Evolutionary conservation across 2,888 invertebrate species (phyloP), one percentile per base, ranked within the genome.

Genomic region (Conistra vaccinii): DNA sequence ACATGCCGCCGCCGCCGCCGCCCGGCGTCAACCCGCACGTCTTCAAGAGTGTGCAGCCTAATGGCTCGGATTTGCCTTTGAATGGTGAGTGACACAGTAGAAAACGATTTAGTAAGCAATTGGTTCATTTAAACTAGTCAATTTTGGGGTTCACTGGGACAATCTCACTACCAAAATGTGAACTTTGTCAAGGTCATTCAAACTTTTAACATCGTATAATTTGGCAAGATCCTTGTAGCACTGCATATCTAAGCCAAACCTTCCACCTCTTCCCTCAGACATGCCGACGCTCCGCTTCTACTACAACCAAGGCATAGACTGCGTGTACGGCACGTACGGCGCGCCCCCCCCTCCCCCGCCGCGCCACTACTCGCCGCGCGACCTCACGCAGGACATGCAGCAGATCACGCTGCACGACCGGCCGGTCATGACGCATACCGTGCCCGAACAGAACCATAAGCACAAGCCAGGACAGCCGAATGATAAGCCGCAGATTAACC

Each of bases 301-400:
- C 93, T 98, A 97, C 94, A 98, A 98, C 92, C 93, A 97, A 88
- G 98, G 98, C 86, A 94, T 97, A 84, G 97, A 98, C 79, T 97
- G 94, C 88, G 94, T 95, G 94, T 95, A 92, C 94, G 20, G 90
- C 92, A 45, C 76, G 32, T 95, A 94, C 92, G 95, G 94, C 2
- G 91, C 92, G n/a, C 93, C 78, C 1, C 60, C 71, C 7, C 71
- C 70, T 62, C 85, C 87, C 10, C 91, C 92, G 67, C 91, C 93
- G 39, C 81, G 91, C 0, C 90, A 91, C 89, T 92, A 92, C 92
- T 88, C 92, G 60, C 90, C 93, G 63, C 35, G 93, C 67, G 94
- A 93, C 71, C 87, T 95, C 7, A 81, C 92, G 5, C 94, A 82
- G 94, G 96, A 96, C n/a, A 93, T 96, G 95, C 93, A 93, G 85